Base-by-base conservation (phyloP, 2,888 invertebrate genomes). In the Eremobia ochroleuca region DNA sequence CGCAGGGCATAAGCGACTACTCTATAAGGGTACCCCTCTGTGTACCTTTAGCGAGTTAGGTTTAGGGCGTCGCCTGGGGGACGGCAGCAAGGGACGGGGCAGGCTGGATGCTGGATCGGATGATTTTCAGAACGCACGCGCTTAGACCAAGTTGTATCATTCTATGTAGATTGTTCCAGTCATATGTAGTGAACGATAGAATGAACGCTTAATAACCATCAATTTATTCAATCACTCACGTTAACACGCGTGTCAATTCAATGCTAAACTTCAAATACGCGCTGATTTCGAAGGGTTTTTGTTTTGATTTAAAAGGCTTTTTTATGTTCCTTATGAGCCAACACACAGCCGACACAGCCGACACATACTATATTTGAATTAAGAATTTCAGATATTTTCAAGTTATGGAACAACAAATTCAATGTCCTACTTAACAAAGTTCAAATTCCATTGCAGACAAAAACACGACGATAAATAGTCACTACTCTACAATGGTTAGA, bases 191-290 rank as follows among this genome's bases (percentile, higher is more conserved):
- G 34, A 49, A 72, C 43, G 49, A 73, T 78, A 77, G 68, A 85
- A 68, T 67, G 55, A 76, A 76, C 58, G 73, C 67, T 77, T 82
- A 72, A 86, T 84, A 73, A 86, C 21, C 64, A 40, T 73, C 73
- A 85, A 86, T 86, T 83, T 72, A 74, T 83, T 79, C 77, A 81
- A 79, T 86, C 73, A 79, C 25, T 67, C 40, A 37, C 73, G 69
- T 82, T 74, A 74, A 66, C 76, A 73, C 65, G 77, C 69, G 65
- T 43, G 31, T 80, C 77, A 72, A 86, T 76, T 52, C 40, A 67
- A 76, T 77, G 61, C n/a, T 73, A 65, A 74, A 76, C 64, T 70
- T 66, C 34, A 61, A 52, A 69, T 68, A 71, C 49, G 72, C n/a
- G 28, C 28, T 28, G 84, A 72, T 69, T 75, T 59, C n/a, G n/a